A percentile compares a stretch with the other conserved stretches of the same genome.
Evolutionary conservation across 2,888 invertebrate genomes (phyloP).

Genomic region (Calameuta idolon): DNA sequence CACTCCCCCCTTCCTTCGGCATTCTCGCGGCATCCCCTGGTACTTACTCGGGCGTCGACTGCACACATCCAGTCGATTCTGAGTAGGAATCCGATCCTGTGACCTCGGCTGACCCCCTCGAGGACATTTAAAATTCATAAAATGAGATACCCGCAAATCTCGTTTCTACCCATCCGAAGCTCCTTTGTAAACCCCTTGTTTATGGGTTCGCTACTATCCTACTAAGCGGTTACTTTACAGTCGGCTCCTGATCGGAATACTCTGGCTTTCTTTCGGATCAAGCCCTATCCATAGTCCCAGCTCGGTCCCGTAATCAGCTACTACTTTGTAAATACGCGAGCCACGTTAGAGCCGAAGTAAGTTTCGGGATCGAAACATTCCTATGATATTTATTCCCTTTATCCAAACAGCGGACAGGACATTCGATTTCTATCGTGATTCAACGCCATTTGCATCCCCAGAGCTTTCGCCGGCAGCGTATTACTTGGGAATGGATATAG

Average conservation of each 20-base stretch:
- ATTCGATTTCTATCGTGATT: background rate
- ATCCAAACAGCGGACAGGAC: background rate
- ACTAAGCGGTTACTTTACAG: conserved; percentile 26
- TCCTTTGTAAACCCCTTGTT: background rate
- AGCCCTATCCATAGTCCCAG: background rate
- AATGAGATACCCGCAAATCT: conserved; percentile 7
- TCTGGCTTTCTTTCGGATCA: background rate
- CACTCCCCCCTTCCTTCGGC: background rate
- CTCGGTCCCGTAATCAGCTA: background rate
- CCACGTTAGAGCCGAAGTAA: background rate
- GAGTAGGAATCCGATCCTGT: background rate
- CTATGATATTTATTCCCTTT: background rate
- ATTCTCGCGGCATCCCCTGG: background rate
- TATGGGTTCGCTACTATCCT: conserved; percentile 7
- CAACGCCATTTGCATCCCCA: background rate
- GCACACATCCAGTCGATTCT: background rate
- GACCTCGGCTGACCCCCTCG: background rate
- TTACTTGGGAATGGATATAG: background rate
- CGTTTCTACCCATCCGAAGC: background rate
- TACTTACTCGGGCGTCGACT: background rate
- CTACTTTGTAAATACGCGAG: background rate
- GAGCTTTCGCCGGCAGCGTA: background rate
- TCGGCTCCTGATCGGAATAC: conserved; percentile 25
- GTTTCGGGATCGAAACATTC: background rate
- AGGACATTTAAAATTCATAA: conserved; percentile 2